phyloP scores from a whole-genome alignment of 2,797 vertebrate genomes.

The Poecilia wingei region DNA sequence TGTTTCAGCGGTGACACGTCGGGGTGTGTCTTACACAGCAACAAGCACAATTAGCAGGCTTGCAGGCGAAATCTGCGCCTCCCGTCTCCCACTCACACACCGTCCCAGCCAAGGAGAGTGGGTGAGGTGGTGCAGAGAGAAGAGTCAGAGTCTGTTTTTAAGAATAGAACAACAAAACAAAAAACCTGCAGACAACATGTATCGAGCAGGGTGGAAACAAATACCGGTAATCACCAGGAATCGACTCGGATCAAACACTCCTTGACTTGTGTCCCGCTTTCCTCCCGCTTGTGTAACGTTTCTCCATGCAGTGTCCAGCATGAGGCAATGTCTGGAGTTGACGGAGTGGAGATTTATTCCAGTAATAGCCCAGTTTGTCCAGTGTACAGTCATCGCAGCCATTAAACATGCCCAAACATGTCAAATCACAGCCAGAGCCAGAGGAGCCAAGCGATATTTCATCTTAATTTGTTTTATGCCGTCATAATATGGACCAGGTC shows the following conservation, averaged over 20 bases:
- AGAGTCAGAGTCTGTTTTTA: constrained; percentile 20
- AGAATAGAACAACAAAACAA: not conserved
- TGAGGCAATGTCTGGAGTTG: constrained; percentile 45
- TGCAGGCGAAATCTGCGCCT: constrained; percentile 32
- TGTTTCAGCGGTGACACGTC: constrained; percentile 57
- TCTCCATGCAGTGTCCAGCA: constrained; percentile 38
- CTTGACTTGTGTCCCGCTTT: constrained; percentile 27
- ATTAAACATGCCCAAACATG: constrained; percentile 39
- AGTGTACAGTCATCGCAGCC: constrained; percentile 33
- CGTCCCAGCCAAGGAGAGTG: constrained; percentile 17
- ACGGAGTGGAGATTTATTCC: constrained; percentile 54
- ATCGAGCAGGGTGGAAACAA: constrained; percentile 13
- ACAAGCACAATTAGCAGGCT: constrained; percentile 42
- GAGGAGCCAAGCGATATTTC: not conserved
- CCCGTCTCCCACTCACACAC: constrained; percentile 46
- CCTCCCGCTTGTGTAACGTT: constrained; percentile 26
- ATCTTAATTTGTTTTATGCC: constrained; percentile 36
- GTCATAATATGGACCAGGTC: constrained; percentile 26
- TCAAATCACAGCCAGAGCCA: constrained; percentile 21
- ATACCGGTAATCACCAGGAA: not conserved
- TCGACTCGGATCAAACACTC: constrained; percentile 31
- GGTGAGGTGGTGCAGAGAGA: constrained; percentile 17
- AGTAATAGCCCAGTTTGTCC: constrained; percentile 52
- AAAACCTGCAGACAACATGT: not conserved
- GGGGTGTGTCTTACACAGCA: constrained; percentile 66